These are phyloP conservation scores for Ginglymostoma cirratum DNA, from an alignment of 2,113 vertebrate genomes.

Conservation along the genomic window DNA sequence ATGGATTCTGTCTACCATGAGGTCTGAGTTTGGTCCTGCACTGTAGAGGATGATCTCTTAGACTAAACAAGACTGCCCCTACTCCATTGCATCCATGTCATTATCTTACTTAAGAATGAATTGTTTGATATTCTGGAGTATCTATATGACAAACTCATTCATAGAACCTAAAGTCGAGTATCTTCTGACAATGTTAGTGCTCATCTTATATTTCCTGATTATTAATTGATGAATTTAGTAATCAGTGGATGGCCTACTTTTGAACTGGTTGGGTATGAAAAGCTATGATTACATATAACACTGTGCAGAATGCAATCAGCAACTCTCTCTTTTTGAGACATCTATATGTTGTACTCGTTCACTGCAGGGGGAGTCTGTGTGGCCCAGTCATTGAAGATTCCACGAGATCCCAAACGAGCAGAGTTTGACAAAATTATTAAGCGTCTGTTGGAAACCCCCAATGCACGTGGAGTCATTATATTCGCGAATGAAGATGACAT, in stretches of 20 bases:
- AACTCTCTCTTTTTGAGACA: neutral
- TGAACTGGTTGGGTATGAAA: neutral
- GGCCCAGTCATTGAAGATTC: constrained; percentile 90
- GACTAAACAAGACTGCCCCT: no score
- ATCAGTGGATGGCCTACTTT: neutral
- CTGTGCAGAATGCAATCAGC: neutral
- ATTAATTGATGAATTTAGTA: neutral
- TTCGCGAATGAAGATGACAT: constrained; percentile 93
- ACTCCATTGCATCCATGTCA: no score
- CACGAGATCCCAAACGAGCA: constrained; percentile 71
- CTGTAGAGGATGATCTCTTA: no score
- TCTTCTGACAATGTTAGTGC: neutral
- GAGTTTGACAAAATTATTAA: constrained; percentile 92
- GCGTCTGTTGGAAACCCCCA: constrained; percentile 80
- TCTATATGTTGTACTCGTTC: constrained; percentile 39
- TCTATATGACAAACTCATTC: neutral
- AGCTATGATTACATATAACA: neutral
- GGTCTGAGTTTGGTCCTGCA: no score
- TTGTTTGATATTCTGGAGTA: no score
- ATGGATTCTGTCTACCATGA: no score
- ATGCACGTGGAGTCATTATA: constrained; percentile 79
- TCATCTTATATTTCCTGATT: neutral
- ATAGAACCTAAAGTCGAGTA: neutral
- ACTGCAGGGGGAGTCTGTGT: constrained; percentile 79
- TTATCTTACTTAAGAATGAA: no score